Base-by-base conservation (phyloP, 1,140 invertebrate species). In the Nylanderia fulva region DNA sequence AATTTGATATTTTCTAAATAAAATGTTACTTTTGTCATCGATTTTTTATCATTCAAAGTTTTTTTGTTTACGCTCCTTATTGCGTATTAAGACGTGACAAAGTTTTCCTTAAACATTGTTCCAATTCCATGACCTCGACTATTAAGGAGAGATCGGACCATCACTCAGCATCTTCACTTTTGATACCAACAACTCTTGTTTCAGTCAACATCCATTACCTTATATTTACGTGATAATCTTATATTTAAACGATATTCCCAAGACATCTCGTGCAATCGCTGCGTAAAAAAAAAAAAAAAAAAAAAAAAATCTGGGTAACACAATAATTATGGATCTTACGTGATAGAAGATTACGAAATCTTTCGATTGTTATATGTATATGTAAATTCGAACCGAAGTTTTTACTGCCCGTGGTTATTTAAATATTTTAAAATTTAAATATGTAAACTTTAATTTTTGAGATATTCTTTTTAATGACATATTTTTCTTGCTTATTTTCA, bases 401-500 rank as follows among this genome's bases (percentile, higher is more conserved):
- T 56, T 56, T 11, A 54, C 0, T 7, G n/a, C 13, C 2, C 21
- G 18, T 21, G 18, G 7, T 54, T 56, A 56, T n/a, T 9, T 21
- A 56, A 56, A n/a, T 56, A 8, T 56, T 56, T 18, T 48, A 48
- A 48, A 4, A 36, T 13, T 45, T 54, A n/a, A n/a, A n/a, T n/a
- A n/a, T n/a, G n/a, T 8, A 21, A 71, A 21, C 7, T 56, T 13
- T 29, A 54, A 18, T 69, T 69, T 69, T 11, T 24, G 48, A 69
- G 3, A 48, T 48, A 48, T 9, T 48, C 6, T 1, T 72, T 36
- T 39, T 3, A 72, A 63, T 45, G 9, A 58, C 24, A 4, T n/a
- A 18, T 68, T 11, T 33, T 1, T 63, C 36, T 24, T 71, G 86
- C 42, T 13, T 77, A 27, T 79, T 88, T 89, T 54, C 72, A 93